Evolutionary conservation across 2,113 vertebrate genomes (phyloP).

Genomic region (Mixornis gularis): DNA sequence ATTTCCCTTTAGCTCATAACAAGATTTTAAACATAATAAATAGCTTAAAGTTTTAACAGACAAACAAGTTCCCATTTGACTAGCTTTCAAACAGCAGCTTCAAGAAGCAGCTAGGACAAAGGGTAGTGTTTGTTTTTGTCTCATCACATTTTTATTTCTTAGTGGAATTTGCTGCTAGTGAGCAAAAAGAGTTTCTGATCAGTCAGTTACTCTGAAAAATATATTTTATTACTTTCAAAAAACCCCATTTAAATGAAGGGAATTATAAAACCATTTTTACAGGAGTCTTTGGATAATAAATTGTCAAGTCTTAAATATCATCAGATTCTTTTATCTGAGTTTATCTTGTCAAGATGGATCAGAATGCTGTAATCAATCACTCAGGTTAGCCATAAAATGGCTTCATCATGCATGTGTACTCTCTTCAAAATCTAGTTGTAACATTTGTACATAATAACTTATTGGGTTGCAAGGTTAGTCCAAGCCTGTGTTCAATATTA

Average conservation of each 20-base stretch:
- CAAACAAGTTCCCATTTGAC: not conserved
- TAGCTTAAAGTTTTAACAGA: not conserved
- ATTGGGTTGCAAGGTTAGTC: constrained; percentile 51
- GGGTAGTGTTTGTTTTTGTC: not conserved
- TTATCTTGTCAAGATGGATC: constrained; percentile 65
- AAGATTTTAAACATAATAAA: not conserved
- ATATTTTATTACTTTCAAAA: constrained; percentile 35
- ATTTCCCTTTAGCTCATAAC: not conserved
- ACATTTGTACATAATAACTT: constrained; percentile 71
- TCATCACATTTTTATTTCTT: not conserved
- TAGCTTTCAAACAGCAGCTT: not conserved
- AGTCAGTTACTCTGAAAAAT: constrained; percentile 5
- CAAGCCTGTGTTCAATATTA: constrained; percentile 61
- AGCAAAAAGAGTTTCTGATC: not conserved
- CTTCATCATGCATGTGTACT: constrained; percentile 66
- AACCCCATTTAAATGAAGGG: constrained; percentile 24
- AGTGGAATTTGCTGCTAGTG: not conserved
- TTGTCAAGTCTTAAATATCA: constrained; percentile 69
- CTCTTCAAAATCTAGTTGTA: constrained; percentile 70
- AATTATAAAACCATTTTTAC: constrained; percentile 68
- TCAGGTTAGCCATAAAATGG: constrained; percentile 57
- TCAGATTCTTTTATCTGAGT: constrained; percentile 71
- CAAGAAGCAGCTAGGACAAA: not conserved
- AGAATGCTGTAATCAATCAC: constrained; percentile 65
- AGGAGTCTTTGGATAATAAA: constrained; percentile 68